Percentiles rank a stretch among this genome's conserved stretches.
These are phyloP conservation scores for Ochlodes sylvanus DNA, from an alignment of 2,888 invertebrate genomes.

Conservation along the genomic window DNA sequence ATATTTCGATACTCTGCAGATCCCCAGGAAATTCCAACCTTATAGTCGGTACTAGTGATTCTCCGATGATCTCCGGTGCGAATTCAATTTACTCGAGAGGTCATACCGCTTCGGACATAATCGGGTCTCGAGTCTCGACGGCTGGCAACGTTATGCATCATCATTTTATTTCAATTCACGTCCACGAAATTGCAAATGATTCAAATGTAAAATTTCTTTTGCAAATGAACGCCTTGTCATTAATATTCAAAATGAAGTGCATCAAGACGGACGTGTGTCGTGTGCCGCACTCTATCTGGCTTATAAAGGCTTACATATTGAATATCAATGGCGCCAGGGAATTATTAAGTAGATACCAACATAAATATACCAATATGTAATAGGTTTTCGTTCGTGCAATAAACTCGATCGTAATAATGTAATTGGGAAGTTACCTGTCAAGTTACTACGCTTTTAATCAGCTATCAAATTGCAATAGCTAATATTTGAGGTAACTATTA, in stretches of 20 bases:
- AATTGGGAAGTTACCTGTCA: background rate
- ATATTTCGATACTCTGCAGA: background rate
- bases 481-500: background rate
- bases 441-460: background rate
- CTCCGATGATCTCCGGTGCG: slow-evolving; percentile 4
- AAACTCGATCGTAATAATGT: slow-evolving; percentile 1
- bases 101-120: background rate
- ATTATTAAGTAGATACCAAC: slow-evolving; percentile 11
- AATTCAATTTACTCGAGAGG: slow-evolving; percentile 11
- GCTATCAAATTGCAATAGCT: background rate
- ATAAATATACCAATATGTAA: background rate
- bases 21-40: background rate
- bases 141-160: background rate
- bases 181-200: slow-evolving; percentile 10
- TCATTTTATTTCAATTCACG: slow-evolving; percentile 3
- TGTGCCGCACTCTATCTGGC: slow-evolving; percentile 62
- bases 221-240: slow-evolving; percentile 38
- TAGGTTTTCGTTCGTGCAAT: background rate
- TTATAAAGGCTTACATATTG: slow-evolving; percentile 19
- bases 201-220: slow-evolving; percentile 39
- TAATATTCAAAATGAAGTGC: slow-evolving; percentile 64
- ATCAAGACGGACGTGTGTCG: slow-evolving; percentile 74
- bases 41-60: background rate
- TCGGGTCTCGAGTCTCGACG: background rate
- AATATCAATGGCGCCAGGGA: slow-evolving; percentile 34